Conservation (phyloP, 2,113 vertebrate genomes). For the Chlorodrepanis virens region DNA sequence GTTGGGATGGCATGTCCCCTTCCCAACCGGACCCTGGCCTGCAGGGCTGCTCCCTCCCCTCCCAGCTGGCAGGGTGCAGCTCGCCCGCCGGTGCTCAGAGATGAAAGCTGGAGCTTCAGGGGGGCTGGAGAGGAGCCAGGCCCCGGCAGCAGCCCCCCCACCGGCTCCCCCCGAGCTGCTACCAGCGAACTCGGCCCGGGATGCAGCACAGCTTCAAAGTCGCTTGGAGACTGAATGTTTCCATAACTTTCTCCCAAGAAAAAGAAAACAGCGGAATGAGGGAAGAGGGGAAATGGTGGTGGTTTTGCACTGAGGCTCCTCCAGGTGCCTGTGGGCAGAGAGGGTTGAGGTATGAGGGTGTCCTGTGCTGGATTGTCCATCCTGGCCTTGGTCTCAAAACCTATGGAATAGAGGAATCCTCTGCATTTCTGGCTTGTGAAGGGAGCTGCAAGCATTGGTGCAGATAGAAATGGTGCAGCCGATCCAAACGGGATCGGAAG, state of each 20-base stretch:
- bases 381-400: not conserved
- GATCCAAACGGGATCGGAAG: not conserved
- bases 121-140: not conserved
- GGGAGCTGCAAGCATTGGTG: not conserved
- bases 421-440: not conserved
- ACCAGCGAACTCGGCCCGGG: not conserved
- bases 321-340: rapidly evolving
- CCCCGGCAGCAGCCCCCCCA: not conserved
- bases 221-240: constrained; percentile 28
- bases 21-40: not conserved
- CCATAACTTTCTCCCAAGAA: constrained; percentile 38
- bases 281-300: not conserved
- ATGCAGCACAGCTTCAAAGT: not conserved
- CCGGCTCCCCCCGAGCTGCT: not conserved
- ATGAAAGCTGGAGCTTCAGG: not conserved
- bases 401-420: not conserved
- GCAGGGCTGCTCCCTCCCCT: not conserved
- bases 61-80: not conserved
- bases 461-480: not conserved
- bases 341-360: not conserved
- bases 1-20: not conserved
- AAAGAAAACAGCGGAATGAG: not conserved
- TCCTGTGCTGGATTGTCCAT: not conserved
- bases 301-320: not conserved
- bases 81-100: rapidly evolving